phyloP scores from a whole-genome alignment of 2,797 vertebrate species.

The Megalops cyprinoides region DNA sequence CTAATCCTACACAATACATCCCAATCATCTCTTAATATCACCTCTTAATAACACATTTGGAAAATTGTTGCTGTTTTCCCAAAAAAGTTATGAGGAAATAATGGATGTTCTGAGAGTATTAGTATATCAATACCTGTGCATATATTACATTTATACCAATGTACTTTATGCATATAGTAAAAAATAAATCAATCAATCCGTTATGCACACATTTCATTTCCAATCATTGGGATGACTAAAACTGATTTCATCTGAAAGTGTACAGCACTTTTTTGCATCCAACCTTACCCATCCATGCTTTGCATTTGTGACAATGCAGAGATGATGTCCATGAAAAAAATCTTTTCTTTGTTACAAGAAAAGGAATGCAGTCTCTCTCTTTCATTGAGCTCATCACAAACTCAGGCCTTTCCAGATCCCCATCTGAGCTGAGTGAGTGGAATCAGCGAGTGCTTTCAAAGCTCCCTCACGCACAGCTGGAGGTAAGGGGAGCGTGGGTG shows the following conservation, averaged over 20 bases:
- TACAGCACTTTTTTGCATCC: not conserved
- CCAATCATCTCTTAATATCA: no score
- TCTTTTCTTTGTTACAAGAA: not conserved
- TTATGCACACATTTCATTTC: no score
- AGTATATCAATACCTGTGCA: no score
- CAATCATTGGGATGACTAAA: no score
- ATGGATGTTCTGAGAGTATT: no score
- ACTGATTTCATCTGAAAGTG: not conserved
- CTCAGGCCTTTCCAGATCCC: conserved; percentile 57
- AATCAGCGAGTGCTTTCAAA: conserved; percentile 39
- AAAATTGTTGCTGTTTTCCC: not conserved
- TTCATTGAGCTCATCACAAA: conserved; percentile 59
- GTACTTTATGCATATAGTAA: no score
- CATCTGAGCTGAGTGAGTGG: conserved; percentile 44
- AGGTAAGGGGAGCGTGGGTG: conserved; percentile 47
- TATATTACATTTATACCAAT: no score
- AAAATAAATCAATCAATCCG: no score
- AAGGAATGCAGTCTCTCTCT: conserved; percentile 60
- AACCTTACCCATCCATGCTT: not conserved
- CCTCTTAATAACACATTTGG: no score
- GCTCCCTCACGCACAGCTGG: conserved; percentile 28
- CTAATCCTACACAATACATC: no score
- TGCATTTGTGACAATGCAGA: not conserved
- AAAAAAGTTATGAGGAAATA: no score
- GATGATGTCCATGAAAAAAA: not conserved